Evolutionary conservation across 2,113 vertebrate species (phyloP), one percentile per base, ranked within the genome.

Genomic region (Tauraco erythrolophus): DNA sequence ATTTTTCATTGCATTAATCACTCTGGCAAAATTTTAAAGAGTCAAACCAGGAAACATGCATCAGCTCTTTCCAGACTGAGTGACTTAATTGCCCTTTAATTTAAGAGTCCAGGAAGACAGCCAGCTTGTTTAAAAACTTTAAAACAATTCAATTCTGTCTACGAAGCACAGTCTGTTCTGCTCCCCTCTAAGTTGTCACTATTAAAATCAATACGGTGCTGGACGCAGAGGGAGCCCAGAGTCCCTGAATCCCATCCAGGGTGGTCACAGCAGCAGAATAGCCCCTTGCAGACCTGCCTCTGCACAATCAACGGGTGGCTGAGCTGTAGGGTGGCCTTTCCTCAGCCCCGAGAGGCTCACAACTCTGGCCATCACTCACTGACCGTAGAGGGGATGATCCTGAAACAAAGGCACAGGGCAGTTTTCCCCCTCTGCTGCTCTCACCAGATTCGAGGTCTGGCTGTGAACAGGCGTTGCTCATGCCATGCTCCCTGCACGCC

Each of bases 11-110:
- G 68, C 33, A 11, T 94, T 94, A 79, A 94, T 96, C 89, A 68
- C 62, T 51, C 70, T 76, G 41, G 84, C 77, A 91, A 92, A 95
- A 75, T 62, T 81, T 51, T 74, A 31, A 64, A 43, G 51, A 78
- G 48, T 79, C 91, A 84, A 57, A 94, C 45, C 89, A 88, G 89
- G 74, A 92, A 95, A 85, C 50, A 35, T 70, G 84, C 62, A 58
- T 80, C 53, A 74, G 77, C 81, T 92, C 75, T 87, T 94, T 93
- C 74, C 78, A 70, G 58, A 54, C 81, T 43, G 41, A 39, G 74
- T 83, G 78, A 80, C 78, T 96, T 97, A 96, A 96, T 80, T 94
- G 58, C 58, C 80, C 46, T 95, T 97, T 96, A 96, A 94, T 96
- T 96, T 94, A 79, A 89, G 74, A 88, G 66, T 4, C 71, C 82